Conservation (phyloP, 2,888 invertebrate genomes). For the Himalopsyche japonica region DNA sequence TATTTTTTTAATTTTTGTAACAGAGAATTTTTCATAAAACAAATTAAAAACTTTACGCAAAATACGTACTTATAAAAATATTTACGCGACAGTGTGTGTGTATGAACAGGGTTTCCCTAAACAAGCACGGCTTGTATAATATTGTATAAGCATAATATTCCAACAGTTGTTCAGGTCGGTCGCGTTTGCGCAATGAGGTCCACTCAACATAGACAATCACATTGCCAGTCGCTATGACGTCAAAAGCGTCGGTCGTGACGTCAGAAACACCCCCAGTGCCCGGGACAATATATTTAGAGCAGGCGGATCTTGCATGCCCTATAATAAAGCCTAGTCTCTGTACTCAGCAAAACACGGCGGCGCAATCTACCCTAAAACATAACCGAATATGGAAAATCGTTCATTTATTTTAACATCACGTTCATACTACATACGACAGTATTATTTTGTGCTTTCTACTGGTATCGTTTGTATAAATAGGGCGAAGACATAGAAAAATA, state of each 20-base stretch:
- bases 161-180: constrained; percentile 17
- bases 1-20: background rate
- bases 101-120: background rate
- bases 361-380: background rate
- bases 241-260: constrained; percentile 28
- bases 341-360: background rate
- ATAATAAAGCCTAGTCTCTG: background rate
- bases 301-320: background rate
- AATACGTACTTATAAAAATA: background rate
- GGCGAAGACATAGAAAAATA: background rate
- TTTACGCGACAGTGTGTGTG: background rate
- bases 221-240: constrained; percentile 12
- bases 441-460: background rate
- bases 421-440: background rate
- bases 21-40: background rate
- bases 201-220: background rate
- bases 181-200: constrained; percentile 9
- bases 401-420: background rate
- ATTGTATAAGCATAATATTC: constrained; percentile 5
- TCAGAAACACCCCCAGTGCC: constrained; percentile 4
- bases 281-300: constrained; percentile 3
- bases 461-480: background rate
- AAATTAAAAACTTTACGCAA: background rate
- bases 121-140: background rate
- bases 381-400: background rate